A percentile compares a stretch with the other conserved stretches of the same genome.
These are phyloP conservation scores for Pluvialis apricaria DNA, from an alignment of 2,113 vertebrate species.

Conservation along the genomic window DNA sequence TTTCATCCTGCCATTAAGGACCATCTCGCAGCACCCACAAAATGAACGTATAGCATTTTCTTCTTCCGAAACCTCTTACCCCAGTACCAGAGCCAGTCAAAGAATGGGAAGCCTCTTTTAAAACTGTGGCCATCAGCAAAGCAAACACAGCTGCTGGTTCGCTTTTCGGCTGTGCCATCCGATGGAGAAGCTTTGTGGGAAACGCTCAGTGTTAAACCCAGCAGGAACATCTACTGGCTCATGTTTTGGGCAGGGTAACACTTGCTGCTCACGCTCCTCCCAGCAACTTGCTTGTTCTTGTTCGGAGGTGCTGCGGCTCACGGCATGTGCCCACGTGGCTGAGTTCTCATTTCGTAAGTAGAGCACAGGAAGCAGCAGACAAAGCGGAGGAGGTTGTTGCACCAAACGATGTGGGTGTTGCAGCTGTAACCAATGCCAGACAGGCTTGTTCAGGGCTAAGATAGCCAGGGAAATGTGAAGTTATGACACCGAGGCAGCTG, in stretches of 20 bases:
- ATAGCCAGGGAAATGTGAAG: background rate
- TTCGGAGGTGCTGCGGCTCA: background rate
- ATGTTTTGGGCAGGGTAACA: background rate
- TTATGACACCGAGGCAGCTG: background rate
- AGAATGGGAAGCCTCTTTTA: background rate
- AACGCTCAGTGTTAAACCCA: background rate
- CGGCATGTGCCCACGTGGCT: background rate
- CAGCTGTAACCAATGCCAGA: background rate
- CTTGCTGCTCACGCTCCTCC: background rate
- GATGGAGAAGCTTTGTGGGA: background rate
- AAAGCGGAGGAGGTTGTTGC: background rate
- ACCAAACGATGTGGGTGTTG: background rate
- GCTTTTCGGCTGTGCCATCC: background rate
- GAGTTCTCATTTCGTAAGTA: background rate
- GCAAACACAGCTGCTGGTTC: slow-evolving; percentile 12
- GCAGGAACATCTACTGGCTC: background rate
- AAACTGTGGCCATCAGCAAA: background rate
- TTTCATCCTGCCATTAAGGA: background rate
- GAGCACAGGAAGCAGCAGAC: background rate
- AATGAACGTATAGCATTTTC: background rate
- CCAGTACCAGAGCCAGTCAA: background rate
- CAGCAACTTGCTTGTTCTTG: background rate
- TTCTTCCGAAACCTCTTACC: background rate
- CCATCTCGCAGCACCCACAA: background rate
- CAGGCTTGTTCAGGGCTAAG: background rate